Evolutionary conservation across 2,113 vertebrate species (phyloP), one percentile per base, ranked within the genome.

Genomic region (Nothoprocta pentlandii): DNA sequence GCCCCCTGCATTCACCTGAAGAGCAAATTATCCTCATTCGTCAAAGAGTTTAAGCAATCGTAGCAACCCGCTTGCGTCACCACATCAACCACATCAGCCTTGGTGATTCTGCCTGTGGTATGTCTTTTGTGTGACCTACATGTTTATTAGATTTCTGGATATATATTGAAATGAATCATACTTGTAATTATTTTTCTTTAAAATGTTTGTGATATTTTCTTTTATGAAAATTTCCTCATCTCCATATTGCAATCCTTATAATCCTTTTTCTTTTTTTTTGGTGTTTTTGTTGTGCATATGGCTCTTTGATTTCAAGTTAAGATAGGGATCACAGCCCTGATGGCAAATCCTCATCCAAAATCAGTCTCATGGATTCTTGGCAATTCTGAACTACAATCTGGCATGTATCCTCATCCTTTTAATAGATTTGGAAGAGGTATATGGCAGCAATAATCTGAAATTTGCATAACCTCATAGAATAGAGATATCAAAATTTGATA

Each of bases 21-120:
- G 54, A 91, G 71, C n/a, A 83, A 36, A 83, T 5, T 75, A 69
- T 78, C 46, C 41, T 85, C 62, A 75, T 97, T 95, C 80, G 94
- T 96, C 87, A 96, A 88, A 64, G 56, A 93, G 56, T 23, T 32
- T 4, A 5, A 47, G 77, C 94, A 95, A 96, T 32, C 91, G 61
- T 92, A 96, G 61, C 39, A 77, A 62, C 36, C 16, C 76, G 71
- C 14, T 10, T 94, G 44, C 12, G 89, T 88, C 46, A 74, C 41
- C 19, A 21, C 61, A 92, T 41, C 25, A 58, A 39, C 36, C 36
- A 39, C 36, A 39, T 39, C 36, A 39, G 89, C 94, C 44, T 53
- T 67, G 70, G 30, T 88, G 59, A 47, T 88, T 84, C 64, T 90
- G 28, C 5, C 22, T 71, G 68, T 9, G 47, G 26, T 92, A 36